Conservation (phyloP, 1,140 invertebrate genomes). For the Bombus impatiens region DNA sequence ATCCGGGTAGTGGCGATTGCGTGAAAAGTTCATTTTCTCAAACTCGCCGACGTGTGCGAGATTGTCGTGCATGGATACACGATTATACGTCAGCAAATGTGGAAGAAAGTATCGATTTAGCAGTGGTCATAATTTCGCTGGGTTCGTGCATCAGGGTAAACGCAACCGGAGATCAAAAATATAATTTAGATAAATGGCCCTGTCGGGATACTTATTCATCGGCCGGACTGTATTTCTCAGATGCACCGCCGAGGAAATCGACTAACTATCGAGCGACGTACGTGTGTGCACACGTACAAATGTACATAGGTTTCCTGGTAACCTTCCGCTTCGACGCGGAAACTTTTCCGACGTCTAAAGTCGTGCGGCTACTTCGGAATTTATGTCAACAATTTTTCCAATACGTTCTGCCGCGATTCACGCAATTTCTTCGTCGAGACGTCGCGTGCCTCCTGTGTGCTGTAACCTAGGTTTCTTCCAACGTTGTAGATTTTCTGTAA, state of each 20-base stretch:
- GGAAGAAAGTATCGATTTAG: background rate
- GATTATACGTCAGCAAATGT: background rate
- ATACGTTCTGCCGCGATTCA: slow-evolving; percentile 13
- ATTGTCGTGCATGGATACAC: background rate
- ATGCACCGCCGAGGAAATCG: background rate
- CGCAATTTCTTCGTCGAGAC: background rate
- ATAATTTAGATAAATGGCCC: slow-evolving; percentile 29
- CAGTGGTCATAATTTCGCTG: background rate
- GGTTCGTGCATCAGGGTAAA: background rate
- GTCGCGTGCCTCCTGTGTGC: background rate
- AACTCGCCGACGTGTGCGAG: too few species aligned
- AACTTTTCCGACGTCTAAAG: slow-evolving; percentile 14
- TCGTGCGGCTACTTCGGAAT: slow-evolving; percentile 7
- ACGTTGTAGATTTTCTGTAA: background rate
- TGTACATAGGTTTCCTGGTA: slow-evolving; percentile 4
- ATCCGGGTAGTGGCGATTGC: background rate
- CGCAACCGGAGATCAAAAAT: background rate
- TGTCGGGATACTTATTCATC: background rate
- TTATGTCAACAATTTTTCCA: slow-evolving; percentile 39
- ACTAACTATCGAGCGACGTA: background rate
- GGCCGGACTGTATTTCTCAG: background rate
- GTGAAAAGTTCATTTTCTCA: slow-evolving; percentile 27
- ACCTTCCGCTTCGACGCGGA: slow-evolving; percentile 20
- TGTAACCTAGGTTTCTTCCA: background rate
- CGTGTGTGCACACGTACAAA: background rate